A percentile compares a stretch with the other conserved stretches of the same genome.
Conservation (phyloP, 1,140 invertebrate genomes). For the Drosophila orena region DNA sequence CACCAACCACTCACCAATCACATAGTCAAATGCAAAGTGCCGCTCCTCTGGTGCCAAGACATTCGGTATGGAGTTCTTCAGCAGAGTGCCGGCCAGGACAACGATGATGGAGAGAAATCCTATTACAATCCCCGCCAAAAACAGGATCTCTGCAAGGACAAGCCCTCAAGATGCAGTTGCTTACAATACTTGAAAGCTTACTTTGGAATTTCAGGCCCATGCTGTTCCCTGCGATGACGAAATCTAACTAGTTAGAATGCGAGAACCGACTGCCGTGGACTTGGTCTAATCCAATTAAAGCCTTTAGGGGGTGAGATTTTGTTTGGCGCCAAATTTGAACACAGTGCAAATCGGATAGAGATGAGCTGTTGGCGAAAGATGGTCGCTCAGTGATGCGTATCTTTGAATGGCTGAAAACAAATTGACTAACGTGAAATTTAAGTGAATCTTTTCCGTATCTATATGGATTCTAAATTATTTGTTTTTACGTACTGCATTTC, state of each 20-base stretch:
- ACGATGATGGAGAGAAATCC: slow-evolving; percentile 53
- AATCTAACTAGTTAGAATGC: slow-evolving; percentile 54
- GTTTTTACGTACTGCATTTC: too few relatives aligned
- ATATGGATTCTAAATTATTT: too few relatives aligned
- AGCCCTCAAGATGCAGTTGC: neutral
- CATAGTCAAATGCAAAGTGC: slow-evolving; percentile 72
- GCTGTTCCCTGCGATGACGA: slow-evolving; percentile 37
- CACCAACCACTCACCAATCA: slow-evolving; percentile 60
- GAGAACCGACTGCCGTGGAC: slow-evolving; percentile 15
- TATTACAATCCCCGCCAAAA: slow-evolving; percentile 52
- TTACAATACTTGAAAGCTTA: slow-evolving; percentile 7
- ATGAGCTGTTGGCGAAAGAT: neutral
- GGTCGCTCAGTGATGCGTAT: neutral
- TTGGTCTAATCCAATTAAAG: slow-evolving; percentile 65
- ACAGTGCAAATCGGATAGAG: slow-evolving; percentile 1
- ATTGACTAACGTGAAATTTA: too few relatives aligned
- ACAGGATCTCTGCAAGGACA: slow-evolving; percentile 57
- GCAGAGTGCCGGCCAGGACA: slow-evolving; percentile 50
- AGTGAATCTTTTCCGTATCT: too few relatives aligned
- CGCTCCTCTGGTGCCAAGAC: slow-evolving; percentile 35
- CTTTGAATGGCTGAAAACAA: neutral
- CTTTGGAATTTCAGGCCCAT: slow-evolving; percentile 66
- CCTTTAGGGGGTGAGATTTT: slow-evolving; percentile 7
- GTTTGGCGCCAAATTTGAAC: slow-evolving; percentile 34
- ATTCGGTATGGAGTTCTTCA: slow-evolving; percentile 64